phyloP scores from a whole-genome alignment of 2,888 invertebrate genomes.

The Drosophila neutralis region DNA sequence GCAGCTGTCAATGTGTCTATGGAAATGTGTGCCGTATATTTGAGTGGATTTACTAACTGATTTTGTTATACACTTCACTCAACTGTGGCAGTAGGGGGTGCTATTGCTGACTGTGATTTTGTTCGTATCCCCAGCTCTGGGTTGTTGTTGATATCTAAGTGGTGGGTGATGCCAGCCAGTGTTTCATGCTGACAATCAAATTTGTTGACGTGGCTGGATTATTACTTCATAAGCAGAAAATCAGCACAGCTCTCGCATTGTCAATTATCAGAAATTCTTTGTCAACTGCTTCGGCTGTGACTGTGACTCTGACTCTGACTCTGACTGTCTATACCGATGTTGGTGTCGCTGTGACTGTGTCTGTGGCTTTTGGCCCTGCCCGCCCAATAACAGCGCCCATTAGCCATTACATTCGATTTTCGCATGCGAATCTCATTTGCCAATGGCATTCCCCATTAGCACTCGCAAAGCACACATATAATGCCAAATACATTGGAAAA shows the following conservation, averaged over 20 bases:
- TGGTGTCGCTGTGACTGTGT: conserved; percentile 19
- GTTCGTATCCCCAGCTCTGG: conserved; percentile 21
- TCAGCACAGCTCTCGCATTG: conserved; percentile 60
- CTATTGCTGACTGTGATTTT: conserved; percentile 67
- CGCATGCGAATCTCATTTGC: conserved; percentile 75
- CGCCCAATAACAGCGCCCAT: conserved; percentile 61
- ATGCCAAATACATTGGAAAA: conserved; percentile 68
- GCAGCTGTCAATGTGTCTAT: conserved; percentile 81
- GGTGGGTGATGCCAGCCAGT: conserved; percentile 39
- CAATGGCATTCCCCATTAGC: conserved; percentile 71
- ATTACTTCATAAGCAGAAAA: conserved; percentile 79
- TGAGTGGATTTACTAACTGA: conserved; percentile 81
- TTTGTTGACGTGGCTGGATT: conserved; percentile 81
- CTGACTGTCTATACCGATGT: conserved; percentile 9
- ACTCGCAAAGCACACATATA: conserved; percentile 64
- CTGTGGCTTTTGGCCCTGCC: conserved; percentile 32
- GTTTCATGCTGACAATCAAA: conserved; percentile 78
- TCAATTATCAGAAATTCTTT: conserved; percentile 77
- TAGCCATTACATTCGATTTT: conserved; percentile 76
- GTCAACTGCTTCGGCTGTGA: conserved; percentile 52
- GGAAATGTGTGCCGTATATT: conserved; percentile 76
- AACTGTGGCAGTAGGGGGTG: conserved; percentile 21
- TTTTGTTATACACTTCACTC: conserved; percentile 72
- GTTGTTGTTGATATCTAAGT: conserved; percentile 46
- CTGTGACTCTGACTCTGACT: background rate